Evolutionary conservation across 2,888 invertebrate genomes (phyloP).

Genomic region (Reticulitermes lucifugus): DNA sequence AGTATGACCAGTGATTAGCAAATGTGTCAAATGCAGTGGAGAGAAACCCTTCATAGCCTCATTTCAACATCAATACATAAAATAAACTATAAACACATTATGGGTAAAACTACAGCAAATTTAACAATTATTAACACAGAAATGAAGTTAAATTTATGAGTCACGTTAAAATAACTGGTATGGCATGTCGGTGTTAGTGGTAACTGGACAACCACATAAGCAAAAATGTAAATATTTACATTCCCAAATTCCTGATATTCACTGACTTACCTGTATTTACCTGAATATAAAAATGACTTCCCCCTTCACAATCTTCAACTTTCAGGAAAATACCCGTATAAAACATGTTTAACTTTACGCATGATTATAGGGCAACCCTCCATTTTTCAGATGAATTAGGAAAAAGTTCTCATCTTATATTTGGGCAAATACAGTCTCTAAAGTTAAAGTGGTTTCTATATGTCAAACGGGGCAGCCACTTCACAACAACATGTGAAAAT

Average conservation of each 20-base stretch:
- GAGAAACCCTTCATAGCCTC: not conserved
- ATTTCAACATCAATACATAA: not conserved
- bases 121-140: constrained; percentile 6
- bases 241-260: not conserved
- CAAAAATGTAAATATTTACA: constrained; percentile 1
- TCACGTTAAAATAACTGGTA: not conserved
- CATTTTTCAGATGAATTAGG: too few relatives aligned
- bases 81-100: constrained; percentile 6
- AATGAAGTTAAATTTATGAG: not conserved
- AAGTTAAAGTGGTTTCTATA: not conserved
- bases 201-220: not conserved
- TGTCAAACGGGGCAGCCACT: not conserved
- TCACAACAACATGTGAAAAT: not conserved
- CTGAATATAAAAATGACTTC: too few relatives aligned
- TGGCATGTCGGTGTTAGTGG: not conserved
- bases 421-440: not conserved
- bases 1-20: not conserved
- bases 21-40: not conserved
- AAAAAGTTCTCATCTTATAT: too few relatives aligned
- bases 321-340: too few relatives aligned
- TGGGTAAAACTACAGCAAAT: constrained; percentile 4
- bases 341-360: too few relatives aligned
- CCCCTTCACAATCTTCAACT: too few relatives aligned
- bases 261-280: not conserved
- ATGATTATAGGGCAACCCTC: too few relatives aligned